These are phyloP conservation scores for Platynereis dumerilii DNA, from an alignment of 2,888 invertebrate genomes.

Conservation along the genomic window DNA sequence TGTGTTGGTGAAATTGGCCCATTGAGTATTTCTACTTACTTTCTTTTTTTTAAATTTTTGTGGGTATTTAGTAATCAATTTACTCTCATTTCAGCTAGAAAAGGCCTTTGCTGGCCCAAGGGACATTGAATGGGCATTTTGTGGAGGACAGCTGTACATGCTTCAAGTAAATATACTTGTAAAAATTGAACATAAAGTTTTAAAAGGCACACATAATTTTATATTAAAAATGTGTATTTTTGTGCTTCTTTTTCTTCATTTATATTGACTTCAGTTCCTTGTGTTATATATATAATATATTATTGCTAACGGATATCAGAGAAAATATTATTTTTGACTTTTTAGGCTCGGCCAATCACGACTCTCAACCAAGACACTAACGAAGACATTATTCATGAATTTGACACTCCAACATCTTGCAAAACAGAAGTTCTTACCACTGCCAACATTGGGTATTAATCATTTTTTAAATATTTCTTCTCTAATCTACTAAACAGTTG, in stretches of 20 bases:
- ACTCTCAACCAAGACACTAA: conserved; percentile 76
- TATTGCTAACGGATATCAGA: neutral
- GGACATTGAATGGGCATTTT: conserved; percentile 83
- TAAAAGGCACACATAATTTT: too few relatives aligned
- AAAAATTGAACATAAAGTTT: too few relatives aligned
- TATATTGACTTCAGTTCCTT: neutral
- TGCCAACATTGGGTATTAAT: conserved; percentile 80
- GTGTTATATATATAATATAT: neutral
- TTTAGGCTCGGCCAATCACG: conserved; percentile 81
- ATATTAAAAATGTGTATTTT: too few relatives aligned
- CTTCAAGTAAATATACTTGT: too few relatives aligned
- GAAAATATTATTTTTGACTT: neutral
- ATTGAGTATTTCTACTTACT: too few relatives aligned
- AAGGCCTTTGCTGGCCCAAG: conserved; percentile 73
- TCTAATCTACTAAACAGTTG: too few relatives aligned
- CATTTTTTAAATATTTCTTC: too few relatives aligned
- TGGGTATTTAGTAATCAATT: too few relatives aligned
- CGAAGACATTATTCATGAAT: conserved; percentile 80
- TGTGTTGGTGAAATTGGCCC: too few relatives aligned
- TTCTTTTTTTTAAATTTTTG: too few relatives aligned
- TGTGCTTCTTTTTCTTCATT: too few relatives aligned
- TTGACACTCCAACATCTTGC: conserved; percentile 73
- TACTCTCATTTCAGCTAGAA: conserved; percentile 67
- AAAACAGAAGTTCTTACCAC: conserved; percentile 74
- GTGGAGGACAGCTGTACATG: conserved; percentile 65